phyloP scores from a whole-genome alignment of 2,888 invertebrate genomes.

The Hydropsyche betteni region DNA sequence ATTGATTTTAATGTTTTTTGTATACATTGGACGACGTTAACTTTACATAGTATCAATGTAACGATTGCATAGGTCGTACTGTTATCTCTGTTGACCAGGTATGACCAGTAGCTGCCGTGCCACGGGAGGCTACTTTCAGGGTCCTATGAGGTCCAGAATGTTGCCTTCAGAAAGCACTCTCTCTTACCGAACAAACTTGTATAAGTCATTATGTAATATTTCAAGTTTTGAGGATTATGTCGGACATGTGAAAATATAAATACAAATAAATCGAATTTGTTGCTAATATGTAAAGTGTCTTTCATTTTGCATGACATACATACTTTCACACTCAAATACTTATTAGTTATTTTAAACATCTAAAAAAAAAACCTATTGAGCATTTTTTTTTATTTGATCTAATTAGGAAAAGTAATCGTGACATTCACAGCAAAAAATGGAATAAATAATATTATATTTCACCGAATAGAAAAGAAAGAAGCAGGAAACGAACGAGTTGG shows the following conservation, averaged over 20 bases:
- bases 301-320: slow-evolving; percentile 19
- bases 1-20: slow-evolving; percentile 26
- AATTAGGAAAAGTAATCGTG: no score
- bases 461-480: no score
- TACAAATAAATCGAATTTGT: slow-evolving; percentile 68
- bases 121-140: slow-evolving; percentile 13
- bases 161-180: slow-evolving; percentile 32
- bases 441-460: no score
- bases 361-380: no score
- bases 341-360: neutral
- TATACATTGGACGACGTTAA: slow-evolving; percentile 23
- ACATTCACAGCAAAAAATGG: no score
- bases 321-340: neutral
- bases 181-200: slow-evolving; percentile 42
- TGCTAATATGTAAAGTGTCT: slow-evolving; percentile 59
- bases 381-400: no score
- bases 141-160: slow-evolving; percentile 1
- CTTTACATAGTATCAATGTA: neutral
- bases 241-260: slow-evolving; percentile 65
- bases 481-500: neutral
- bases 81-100: slow-evolving; percentile 42
- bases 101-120: slow-evolving; percentile 44
- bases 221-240: slow-evolving; percentile 50
- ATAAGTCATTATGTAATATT: slow-evolving; percentile 50
- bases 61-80: slow-evolving; percentile 25